A percentile compares a stretch with the other conserved stretches of the same genome.
phyloP scores from a whole-genome alignment of 2,113 vertebrate species.

The Hipposideros armiger region DNA sequence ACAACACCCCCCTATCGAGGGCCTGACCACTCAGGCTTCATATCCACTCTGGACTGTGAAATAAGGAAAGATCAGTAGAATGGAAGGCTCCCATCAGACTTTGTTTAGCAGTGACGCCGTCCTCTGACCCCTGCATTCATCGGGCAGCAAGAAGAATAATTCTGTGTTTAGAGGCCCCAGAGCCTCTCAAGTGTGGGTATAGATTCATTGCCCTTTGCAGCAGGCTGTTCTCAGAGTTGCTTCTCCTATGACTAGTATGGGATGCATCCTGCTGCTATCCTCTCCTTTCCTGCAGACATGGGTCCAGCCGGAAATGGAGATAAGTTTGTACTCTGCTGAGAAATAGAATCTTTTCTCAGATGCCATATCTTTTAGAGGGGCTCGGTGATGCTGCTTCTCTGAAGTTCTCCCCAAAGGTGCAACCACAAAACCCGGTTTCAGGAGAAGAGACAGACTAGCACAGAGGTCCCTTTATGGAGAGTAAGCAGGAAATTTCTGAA shows the following conservation, averaged over 20 bases:
- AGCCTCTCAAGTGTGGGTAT: rapidly evolving
- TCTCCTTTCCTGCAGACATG: not conserved
- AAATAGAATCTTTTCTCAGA: not conserved
- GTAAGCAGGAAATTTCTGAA: not conserved
- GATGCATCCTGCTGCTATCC: rapidly evolving
- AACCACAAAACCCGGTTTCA: not conserved
- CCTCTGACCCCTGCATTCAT: not conserved
- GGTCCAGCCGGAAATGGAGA: not conserved
- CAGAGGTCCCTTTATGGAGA: not conserved
- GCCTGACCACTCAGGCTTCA: not conserved
- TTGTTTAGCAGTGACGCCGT: not conserved
- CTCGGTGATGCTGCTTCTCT: not conserved
- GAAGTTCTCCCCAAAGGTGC: not conserved
- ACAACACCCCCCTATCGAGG: not conserved
- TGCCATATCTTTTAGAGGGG: not conserved
- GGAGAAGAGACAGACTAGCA: not conserved
- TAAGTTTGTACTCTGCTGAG: not conserved
- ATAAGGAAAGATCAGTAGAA: not conserved
- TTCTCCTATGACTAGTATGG: not conserved
- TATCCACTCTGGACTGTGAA: not conserved
- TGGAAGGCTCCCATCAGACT: not conserved
- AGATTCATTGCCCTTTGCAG: not conserved
- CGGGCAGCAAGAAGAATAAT: not conserved
- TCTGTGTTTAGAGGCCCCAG: not conserved
- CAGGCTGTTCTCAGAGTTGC: not conserved